A percentile compares a stretch with the other conserved stretches of the same genome.
Conservation (phyloP, 35 echinoderm and acorn worm genomes). For the Stichopus chloronotus region DNA sequence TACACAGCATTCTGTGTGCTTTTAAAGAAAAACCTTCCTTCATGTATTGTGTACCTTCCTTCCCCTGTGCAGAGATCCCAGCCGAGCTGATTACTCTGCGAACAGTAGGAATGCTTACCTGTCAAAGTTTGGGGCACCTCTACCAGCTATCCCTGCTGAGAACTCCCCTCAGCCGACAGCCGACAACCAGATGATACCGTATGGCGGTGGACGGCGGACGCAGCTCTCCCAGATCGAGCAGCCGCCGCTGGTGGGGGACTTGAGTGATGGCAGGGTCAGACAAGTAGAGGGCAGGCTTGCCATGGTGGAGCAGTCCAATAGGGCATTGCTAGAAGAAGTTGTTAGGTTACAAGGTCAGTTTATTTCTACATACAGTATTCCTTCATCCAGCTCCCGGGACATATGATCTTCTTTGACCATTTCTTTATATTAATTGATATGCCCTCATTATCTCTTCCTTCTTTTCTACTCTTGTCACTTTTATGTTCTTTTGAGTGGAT, state of each 20-base stretch:
- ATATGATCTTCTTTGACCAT: too few species aligned
- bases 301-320: slow-evolving; percentile 86
- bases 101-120: slow-evolving; percentile 52
- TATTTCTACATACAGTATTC: neutral
- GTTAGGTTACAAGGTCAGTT: slow-evolving; percentile 89
- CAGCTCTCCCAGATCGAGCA: slow-evolving; percentile 72
- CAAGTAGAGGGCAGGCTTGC: slow-evolving; percentile 84
- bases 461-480: too few species aligned
- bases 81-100: slow-evolving; percentile 13
- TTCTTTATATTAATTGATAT: neutral
- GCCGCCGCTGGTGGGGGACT: slow-evolving; percentile 67
- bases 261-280: slow-evolving; percentile 60
- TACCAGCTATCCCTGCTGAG: slow-evolving; percentile 71
- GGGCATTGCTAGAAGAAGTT: slow-evolving; percentile 89
- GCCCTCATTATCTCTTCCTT: too few species aligned
- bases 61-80: slow-evolving; percentile 7
- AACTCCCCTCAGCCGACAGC: slow-evolving; percentile 78
- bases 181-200: slow-evolving; percentile 80
- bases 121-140: slow-evolving; percentile 77
- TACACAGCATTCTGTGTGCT: neutral
- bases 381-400: too few species aligned
- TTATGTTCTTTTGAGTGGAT: too few species aligned
- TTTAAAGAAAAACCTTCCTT: neutral
- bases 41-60: neutral
- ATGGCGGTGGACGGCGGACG: slow-evolving; percentile 57